Evolutionary conservation across 2,113 vertebrate genomes (phyloP).

Genomic region (Grammomys surdaster): DNA sequence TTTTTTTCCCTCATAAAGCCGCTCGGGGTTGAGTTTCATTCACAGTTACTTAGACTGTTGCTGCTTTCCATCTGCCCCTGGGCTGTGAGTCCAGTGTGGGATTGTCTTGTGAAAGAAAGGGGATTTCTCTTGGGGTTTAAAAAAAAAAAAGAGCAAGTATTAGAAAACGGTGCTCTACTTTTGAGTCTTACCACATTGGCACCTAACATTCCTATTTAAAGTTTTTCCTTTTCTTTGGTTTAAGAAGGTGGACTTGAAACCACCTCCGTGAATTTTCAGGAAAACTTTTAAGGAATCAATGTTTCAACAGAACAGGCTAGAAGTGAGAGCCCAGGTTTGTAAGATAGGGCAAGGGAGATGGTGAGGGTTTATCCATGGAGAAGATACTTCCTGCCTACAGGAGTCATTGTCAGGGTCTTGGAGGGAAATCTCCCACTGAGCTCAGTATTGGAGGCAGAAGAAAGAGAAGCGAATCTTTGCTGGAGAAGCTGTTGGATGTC

Average conservation of each 20-base stretch:
- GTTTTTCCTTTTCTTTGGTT: slow-evolving; percentile 9
- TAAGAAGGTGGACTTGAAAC: slow-evolving; percentile 41
- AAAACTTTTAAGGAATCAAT: background rate
- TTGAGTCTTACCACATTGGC: background rate
- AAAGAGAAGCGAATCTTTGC: background rate
- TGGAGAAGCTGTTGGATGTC: slow-evolving; percentile 10
- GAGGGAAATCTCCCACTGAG: background rate
- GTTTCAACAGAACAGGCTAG: background rate
- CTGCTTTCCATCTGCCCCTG: background rate
- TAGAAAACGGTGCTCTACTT: background rate
- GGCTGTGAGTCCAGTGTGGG: background rate
- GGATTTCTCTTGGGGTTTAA: background rate
- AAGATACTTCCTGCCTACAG: background rate
- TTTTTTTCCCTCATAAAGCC: background rate
- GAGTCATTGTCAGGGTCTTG: background rate
- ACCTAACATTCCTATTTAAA: background rate
- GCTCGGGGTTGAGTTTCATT: background rate
- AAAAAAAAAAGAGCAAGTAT: background rate
- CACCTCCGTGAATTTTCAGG: background rate
- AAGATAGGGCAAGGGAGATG: background rate
- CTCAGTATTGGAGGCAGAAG: background rate
- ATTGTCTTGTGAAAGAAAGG: background rate
- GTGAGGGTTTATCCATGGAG: background rate
- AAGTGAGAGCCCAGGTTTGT: background rate
- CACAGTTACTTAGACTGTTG: background rate